phyloP scores from a whole-genome alignment of 2,113 vertebrate species.

The Phoxinus phoxinus region DNA sequence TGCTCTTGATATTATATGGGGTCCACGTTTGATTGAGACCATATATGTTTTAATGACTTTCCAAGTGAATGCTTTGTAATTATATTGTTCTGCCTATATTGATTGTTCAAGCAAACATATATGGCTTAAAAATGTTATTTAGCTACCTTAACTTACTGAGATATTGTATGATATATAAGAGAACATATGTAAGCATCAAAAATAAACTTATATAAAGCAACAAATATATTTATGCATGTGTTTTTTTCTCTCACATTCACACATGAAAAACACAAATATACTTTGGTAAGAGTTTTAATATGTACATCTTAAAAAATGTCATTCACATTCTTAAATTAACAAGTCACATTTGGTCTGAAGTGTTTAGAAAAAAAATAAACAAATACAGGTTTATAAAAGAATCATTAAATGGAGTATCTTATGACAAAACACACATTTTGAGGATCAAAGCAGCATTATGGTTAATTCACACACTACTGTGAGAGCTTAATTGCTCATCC shows the following conservation, averaged over 20 bases:
- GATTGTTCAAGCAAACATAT: conserved; percentile 25
- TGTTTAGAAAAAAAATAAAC: background rate
- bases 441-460: background rate
- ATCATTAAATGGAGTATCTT: background rate
- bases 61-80: conserved; percentile 41
- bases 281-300: background rate
- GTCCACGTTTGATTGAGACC: conserved; percentile 27
- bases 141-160: conserved; percentile 16
- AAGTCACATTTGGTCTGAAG: background rate
- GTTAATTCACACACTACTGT: background rate
- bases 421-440: background rate
- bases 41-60: conserved; percentile 24
- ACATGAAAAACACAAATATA: background rate
- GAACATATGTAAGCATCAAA: conserved; percentile 40
- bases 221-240: background rate
- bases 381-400: conserved; percentile 5
- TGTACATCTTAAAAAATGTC: background rate
- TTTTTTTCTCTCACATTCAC: background rate
- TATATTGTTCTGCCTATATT: conserved; percentile 36
- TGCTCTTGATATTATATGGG: conserved; percentile 14
- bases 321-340: conserved; percentile 1
- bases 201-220: conserved; percentile 42
- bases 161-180: conserved; percentile 28
- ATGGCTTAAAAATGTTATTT: conserved; percentile 9
- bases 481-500: background rate